Base-by-base conservation (phyloP, 2,797 vertebrate genomes). In the Gouania willdenowi region DNA sequence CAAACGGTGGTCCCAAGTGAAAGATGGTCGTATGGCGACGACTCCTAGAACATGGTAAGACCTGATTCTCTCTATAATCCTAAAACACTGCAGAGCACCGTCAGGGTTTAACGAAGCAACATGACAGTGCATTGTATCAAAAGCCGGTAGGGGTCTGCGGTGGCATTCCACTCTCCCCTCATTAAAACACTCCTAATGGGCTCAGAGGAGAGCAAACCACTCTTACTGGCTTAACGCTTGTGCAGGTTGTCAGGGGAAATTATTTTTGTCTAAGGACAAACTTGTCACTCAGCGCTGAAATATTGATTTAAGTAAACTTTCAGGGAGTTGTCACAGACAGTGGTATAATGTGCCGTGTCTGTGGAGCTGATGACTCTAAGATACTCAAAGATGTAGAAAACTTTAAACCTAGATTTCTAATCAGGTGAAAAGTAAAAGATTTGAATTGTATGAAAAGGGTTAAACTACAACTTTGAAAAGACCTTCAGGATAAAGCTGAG, bases 161-260 rank as follows among this genome's bases (percentile, higher is more conserved):
- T 63, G 45, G 62, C 30, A 46, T 62, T 58, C 55, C 64, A 69
- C 66, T 75, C 59, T 69, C 45, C 33, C 35, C 60, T 83, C 83
- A 86, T 85, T 87, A 86, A 82, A 84, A 71, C 9, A 57, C 67
- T 79, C 78, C 81, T 82, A 83, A 82, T 81, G 52, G 75, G 51
- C 77, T 72, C 65, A 34, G 57, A 79, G 65, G 70, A 77, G 55
- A 54, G 14, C 52, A 40, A 35, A 67, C 39, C 51, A 60, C 34
- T 56, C 39, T 30, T 51, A 62, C 63, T 42, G 55, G 40, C 51
- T 71, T 67, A 51, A 76, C 37, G 57, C 67, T 59, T 77, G 60
- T 67, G 67, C 67, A 64, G 71, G 71, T 71, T 83, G 81, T 86
- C 81, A 74, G 40, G 50, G 71, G 74, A 75, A 71, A 84, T 82